Evolutionary conservation across 2,888 invertebrate genomes (phyloP).

Genomic region (Andrena bicolor): DNA sequence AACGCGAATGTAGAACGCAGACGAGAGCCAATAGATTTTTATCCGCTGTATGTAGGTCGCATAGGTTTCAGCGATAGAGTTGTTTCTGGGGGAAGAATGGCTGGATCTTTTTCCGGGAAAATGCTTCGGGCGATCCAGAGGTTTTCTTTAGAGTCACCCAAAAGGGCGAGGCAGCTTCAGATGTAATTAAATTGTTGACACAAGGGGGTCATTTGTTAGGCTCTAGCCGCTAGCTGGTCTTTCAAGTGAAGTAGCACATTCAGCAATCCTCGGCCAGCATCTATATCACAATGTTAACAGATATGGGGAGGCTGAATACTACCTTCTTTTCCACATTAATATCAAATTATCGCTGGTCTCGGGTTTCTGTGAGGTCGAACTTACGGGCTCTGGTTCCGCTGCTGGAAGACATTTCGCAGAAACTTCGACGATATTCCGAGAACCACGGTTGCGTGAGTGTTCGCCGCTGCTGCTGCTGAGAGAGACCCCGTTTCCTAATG

Average conservation of each 20-base stretch:
- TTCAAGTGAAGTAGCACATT: too few relatives aligned
- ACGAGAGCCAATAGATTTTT: conserved; percentile 70
- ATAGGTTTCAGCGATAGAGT: conserved; percentile 59
- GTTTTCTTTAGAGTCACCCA: neutral
- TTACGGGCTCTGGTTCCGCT: conserved; percentile 52
- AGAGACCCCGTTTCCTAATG: conserved; percentile 42
- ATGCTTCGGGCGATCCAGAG: conserved; percentile 36
- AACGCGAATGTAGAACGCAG: conserved; percentile 64
- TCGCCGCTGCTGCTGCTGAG: conserved; percentile 42
- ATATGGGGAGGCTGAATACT: conserved; percentile 47
- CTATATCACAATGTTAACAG: conserved; percentile 65
- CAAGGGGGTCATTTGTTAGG: neutral
- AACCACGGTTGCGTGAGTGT: conserved; percentile 68
- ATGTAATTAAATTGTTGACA: conserved; percentile 23
- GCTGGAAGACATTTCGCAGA: conserved; percentile 74
- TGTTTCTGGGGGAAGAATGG: conserved; percentile 58
- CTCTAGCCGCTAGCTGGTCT: too few relatives aligned
- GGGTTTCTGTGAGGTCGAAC: conserved; percentile 60
- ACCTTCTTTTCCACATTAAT: conserved; percentile 69
- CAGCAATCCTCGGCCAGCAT: conserved; percentile 1
- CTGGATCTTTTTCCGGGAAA: conserved; percentile 28
- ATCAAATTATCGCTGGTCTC: conserved; percentile 76
- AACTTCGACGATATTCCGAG: conserved; percentile 74
- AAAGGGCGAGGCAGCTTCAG: neutral
- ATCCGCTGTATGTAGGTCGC: conserved; percentile 55